Percentiles rank a stretch among this genome's conserved stretches.
Conservation (phyloP, 2,113 vertebrate species). For the Scalopus aquaticus region DNA sequence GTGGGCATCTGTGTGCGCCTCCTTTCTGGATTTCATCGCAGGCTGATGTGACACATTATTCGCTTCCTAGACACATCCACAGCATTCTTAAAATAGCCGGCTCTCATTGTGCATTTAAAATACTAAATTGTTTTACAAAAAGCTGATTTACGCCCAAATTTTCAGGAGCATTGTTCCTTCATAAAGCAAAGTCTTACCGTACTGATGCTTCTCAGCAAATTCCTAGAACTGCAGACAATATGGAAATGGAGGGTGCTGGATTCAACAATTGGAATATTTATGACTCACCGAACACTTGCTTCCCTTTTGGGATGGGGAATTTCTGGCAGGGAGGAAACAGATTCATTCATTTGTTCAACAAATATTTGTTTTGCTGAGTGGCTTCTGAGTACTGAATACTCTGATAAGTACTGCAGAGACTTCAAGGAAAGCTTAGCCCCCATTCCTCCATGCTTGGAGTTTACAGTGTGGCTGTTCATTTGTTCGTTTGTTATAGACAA, state of each 20-base stretch:
- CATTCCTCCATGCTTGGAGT: neutral
- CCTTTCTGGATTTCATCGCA: neutral
- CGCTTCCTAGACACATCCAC: constrained; percentile 34
- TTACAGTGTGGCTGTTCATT: neutral
- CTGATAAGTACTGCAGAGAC: constrained; percentile 25
- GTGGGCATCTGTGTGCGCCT: neutral
- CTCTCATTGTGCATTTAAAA: constrained; percentile 70
- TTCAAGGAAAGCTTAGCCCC: neutral
- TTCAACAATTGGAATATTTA: constrained; percentile 65
- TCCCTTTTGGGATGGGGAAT: constrained; percentile 61
- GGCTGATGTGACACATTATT: neutral
- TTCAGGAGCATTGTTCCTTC: constrained; percentile 54
- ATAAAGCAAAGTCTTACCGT: constrained; percentile 42
- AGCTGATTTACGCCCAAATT: constrained; percentile 61
- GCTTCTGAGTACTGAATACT: constrained; percentile 38
- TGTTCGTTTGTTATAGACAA: too few relatives aligned
- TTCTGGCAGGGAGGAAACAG: constrained; percentile 67
- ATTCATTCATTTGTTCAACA: constrained; percentile 60
- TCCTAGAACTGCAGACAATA: constrained; percentile 65
- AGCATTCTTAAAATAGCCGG: constrained; percentile 66
- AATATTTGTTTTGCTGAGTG: constrained; percentile 51
- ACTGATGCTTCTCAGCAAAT: constrained; percentile 57
- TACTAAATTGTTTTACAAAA: constrained; percentile 59
- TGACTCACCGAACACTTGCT: constrained; percentile 70
- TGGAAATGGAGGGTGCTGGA: constrained; percentile 42